A percentile compares a stretch with the other conserved stretches of the same genome.
phyloP scores from a whole-genome alignment of 2,113 vertebrate species.

The Centrocercus urophasianus region DNA sequence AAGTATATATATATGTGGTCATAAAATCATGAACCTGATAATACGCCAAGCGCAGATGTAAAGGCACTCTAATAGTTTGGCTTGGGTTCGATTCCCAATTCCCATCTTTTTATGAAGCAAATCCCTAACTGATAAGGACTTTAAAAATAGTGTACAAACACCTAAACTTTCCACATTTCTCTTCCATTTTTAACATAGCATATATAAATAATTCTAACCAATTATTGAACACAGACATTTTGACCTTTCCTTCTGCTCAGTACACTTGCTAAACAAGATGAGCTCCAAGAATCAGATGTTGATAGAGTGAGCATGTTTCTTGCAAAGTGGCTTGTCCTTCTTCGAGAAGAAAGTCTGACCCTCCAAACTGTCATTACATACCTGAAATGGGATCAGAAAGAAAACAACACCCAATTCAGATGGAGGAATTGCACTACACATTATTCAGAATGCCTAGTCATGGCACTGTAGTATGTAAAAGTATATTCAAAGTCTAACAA shows the following conservation, averaged over 20 bases:
- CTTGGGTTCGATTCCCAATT: not conserved
- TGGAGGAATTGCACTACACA: not conserved
- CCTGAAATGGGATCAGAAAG: conserved; percentile 73
- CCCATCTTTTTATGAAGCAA: not conserved
- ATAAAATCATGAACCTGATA: not conserved
- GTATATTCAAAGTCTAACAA: not conserved
- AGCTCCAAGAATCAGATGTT: conserved; percentile 82
- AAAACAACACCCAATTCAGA: not conserved
- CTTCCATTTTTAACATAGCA: not conserved
- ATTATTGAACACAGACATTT: conserved; percentile 41
- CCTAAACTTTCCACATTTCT: not conserved
- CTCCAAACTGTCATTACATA: conserved; percentile 90
- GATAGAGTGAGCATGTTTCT: conserved; percentile 91
- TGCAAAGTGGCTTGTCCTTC: conserved; percentile 95
- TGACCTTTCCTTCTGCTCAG: conserved; percentile 53
- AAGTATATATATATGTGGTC: not conserved
- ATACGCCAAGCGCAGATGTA: not conserved
- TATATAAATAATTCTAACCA: conserved; percentile 56
- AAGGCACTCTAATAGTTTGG: not conserved
- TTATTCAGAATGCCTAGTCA: not conserved
- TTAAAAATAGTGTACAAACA: not conserved
- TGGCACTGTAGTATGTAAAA: not conserved
- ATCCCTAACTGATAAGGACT: not conserved
- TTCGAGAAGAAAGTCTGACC: conserved; percentile 95
- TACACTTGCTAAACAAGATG: conserved; percentile 20